Evolutionary conservation across 2,888 invertebrate species (phyloP).

Genomic region (Drosophila limbata): DNA sequence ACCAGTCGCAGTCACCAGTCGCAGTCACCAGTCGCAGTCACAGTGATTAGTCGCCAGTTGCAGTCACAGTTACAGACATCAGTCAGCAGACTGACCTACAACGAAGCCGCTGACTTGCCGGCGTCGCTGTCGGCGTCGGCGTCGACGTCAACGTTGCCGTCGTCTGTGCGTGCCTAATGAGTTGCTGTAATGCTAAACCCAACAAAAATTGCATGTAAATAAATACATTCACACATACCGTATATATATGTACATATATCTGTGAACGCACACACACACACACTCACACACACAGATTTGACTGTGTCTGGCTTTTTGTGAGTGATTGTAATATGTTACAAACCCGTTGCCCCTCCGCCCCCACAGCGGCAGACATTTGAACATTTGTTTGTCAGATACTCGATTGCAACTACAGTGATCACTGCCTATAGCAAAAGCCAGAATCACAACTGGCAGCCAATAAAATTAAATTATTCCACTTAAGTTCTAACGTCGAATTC

Average conservation of each 20-base stretch:
- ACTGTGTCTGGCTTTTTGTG: conserved; percentile 50
- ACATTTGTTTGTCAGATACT: conserved; percentile 33
- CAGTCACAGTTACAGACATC: conserved; percentile 29
- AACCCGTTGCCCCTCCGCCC: conserved; percentile 9
- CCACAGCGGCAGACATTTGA: conserved; percentile 33
- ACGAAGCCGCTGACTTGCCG: conserved; percentile 44
- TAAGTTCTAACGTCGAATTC: neutral
- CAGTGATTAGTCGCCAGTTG: conserved; percentile 19
- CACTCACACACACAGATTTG: conserved; percentile 16
- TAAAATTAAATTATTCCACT: too few species aligned
- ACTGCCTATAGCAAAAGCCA: conserved; percentile 1
- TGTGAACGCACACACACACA: too few species aligned
- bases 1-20: conserved; percentile 19
- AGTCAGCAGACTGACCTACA: conserved; percentile 64
- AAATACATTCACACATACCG: conserved; percentile 5
- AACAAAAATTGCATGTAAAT: conserved; percentile 45
- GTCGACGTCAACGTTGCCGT: conserved; percentile 23
- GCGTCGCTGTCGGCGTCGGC: conserved; percentile 22
- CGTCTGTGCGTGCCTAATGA: conserved; percentile 79
- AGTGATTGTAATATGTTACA: conserved; percentile 61
- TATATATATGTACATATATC: neutral
- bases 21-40: conserved; percentile 26
- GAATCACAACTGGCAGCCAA: neutral
- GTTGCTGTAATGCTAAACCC: conserved; percentile 71
- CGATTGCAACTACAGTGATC: conserved; percentile 31